phyloP scores from a whole-genome alignment of 2,888 invertebrate species.

The Bruchidius siliquastri region DNA sequence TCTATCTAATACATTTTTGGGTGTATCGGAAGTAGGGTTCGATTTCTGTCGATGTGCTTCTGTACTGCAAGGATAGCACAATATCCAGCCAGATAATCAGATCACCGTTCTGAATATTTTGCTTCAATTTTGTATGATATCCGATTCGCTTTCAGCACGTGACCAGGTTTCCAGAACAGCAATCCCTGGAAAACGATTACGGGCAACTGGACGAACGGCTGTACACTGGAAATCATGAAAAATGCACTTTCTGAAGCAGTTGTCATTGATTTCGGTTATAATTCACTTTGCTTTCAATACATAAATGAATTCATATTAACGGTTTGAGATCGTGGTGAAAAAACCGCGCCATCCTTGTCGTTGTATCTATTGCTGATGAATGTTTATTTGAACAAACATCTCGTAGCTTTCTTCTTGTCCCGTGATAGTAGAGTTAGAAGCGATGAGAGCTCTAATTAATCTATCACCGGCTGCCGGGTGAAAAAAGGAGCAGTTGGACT shows the following conservation, averaged over 20 bases:
- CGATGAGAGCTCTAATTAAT: no score
- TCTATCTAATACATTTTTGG: neutral
- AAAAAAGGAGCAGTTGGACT: no score
- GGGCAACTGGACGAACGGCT: slow-evolving; percentile 8
- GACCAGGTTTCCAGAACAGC: slow-evolving; percentile 37
- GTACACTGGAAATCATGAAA: neutral
- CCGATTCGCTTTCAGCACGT: slow-evolving; percentile 37
- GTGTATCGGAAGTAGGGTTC: neutral
- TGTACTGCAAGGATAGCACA: slow-evolving; percentile 30
- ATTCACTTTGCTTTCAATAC: no score
- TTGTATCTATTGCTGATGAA: no score
- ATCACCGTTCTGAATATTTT: slow-evolving; percentile 43
- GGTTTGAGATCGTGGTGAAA: no score
- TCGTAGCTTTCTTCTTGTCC: no score
- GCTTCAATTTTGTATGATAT: slow-evolving; percentile 47
- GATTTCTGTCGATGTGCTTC: neutral
- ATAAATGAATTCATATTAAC: no score
- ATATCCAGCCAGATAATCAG: slow-evolving; percentile 41
- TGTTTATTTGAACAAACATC: no score
- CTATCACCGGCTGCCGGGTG: no score
- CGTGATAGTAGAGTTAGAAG: no score
- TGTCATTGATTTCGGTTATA: neutral
- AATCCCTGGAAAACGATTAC: slow-evolving; percentile 15
- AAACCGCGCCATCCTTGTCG: no score
- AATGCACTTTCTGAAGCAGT: neutral